Percentiles rank a stretch among this genome's conserved stretches.
phyloP scores from a whole-genome alignment of 1,140 invertebrate species.

The Drosophila triauraria region DNA sequence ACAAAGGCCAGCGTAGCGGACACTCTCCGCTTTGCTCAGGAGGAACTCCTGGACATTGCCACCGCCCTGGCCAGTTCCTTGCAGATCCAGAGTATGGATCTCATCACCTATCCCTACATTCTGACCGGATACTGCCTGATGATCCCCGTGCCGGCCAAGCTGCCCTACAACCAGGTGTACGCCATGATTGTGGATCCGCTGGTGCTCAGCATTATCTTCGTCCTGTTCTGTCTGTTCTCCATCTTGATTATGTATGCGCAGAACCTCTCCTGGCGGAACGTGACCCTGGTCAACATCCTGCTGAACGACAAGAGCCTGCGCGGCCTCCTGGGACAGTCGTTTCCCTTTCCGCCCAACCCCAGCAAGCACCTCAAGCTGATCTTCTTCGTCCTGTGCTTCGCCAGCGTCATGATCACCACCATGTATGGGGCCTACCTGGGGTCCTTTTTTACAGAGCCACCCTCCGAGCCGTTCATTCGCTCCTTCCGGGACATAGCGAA shows the following conservation, averaged over 20 bases:
- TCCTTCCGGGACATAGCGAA: slow-evolving; percentile 35
- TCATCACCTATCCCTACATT: slow-evolving; percentile 53
- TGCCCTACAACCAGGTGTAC: slow-evolving; percentile 57
- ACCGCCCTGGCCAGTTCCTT: slow-evolving; percentile 7
- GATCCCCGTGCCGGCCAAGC: slow-evolving; percentile 47
- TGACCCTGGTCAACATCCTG: slow-evolving; percentile 46
- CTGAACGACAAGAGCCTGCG: slow-evolving; percentile 67
- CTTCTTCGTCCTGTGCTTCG: slow-evolving; percentile 47
- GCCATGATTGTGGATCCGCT: slow-evolving; percentile 40
- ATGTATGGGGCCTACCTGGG: slow-evolving; percentile 66
- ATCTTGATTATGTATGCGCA: slow-evolving; percentile 55
- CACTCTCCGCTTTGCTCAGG: not conserved
- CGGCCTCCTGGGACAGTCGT: slow-evolving; percentile 63
- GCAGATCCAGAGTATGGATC: not conserved
- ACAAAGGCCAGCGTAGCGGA: not conserved
- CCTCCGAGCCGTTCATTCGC: slow-evolving; percentile 25
- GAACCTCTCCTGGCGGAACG: slow-evolving; percentile 35
- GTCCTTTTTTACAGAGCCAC: slow-evolving; percentile 53
- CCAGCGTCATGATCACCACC: slow-evolving; percentile 63
- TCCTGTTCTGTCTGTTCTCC: slow-evolving; percentile 54
- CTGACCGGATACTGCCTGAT: slow-evolving; percentile 55
- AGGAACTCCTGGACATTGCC: slow-evolving; percentile 50
- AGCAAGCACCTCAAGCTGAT: slow-evolving; percentile 56
- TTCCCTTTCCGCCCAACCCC: slow-evolving; percentile 28
- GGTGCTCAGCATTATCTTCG: slow-evolving; percentile 34